Evolutionary conservation across 2,797 vertebrate species (phyloP), one percentile per base, ranked within the genome.

Genomic region (Phoeniculus purpureus): DNA sequence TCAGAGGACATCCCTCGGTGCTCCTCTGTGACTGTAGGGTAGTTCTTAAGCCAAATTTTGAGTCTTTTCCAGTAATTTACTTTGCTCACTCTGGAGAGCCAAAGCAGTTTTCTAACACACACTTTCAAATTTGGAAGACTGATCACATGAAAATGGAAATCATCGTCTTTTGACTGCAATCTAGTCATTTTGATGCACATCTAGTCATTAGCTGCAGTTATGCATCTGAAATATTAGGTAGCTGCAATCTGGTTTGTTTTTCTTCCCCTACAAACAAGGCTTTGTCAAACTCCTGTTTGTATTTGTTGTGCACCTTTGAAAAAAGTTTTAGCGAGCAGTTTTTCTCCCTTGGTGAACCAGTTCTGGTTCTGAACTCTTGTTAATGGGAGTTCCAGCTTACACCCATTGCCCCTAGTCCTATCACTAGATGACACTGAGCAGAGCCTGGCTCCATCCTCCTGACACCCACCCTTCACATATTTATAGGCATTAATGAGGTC

Each of bases 81-180:
- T 67, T 84, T 54, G 29, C 50, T 89, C 8, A 2, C 16, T 83
- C 34, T 31, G 50, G 64, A 87, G 61, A 71, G 51, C 31, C 43
- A 34, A 64, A 88, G 50, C 70, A 72, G 70, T 85, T 92, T 59
- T 68, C 59, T 70, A 81, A 72, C 0, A 0, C 1, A 3, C 37
- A 50, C 62, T 87, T 85, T 78, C 62, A 54, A 81, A 73, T 87
- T 67, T 85, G 56, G 87, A 92, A 87, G 82, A 70, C 0, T 48
- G 71, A 87, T 81, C 27, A 64, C 21, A 43, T 58, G 80, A 85
- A 93, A 85, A 89, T 85, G 52, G 56, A 87, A 91, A 93, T 85
- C 74, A 22, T 47, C 37, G 34, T 74, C 4, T 67, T 89, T 89
- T 85, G 40, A 61, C n/a, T 89, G 34, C 61, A 56, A 80, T 92